These are phyloP conservation scores for Andrena bicolor DNA, from an alignment of 2,888 invertebrate species.

Conservation along the genomic window DNA sequence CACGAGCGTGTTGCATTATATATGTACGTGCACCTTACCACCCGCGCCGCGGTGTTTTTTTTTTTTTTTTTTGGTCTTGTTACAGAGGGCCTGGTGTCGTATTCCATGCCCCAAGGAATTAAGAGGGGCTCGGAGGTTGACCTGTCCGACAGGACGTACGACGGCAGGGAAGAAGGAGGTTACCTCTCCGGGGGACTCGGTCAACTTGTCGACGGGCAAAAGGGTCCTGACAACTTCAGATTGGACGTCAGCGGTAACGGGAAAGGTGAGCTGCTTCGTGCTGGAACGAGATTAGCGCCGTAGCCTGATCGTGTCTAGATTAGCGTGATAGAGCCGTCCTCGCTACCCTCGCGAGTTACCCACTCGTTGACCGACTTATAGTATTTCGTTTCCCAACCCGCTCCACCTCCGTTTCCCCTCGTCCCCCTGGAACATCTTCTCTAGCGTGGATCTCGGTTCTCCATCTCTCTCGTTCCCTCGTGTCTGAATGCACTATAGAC, in stretches of 20 bases:
- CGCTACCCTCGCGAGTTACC: constrained; percentile 31
- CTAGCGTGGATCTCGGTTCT: no score
- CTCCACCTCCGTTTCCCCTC: neutral
- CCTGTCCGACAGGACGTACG: constrained; percentile 92
- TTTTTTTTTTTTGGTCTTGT: constrained; percentile 61
- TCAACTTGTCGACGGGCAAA: constrained; percentile 91
- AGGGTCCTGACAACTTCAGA: constrained; percentile 91
- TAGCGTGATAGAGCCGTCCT: constrained; percentile 68
- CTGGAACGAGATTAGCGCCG: constrained; percentile 69
- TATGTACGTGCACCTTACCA: neutral
- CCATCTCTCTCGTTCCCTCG: no score
- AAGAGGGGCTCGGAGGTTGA: constrained; percentile 91
- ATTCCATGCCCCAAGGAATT: constrained; percentile 92
- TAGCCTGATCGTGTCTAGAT: constrained; percentile 71
- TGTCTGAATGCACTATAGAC: neutral
- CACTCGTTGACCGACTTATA: constrained; percentile 13
- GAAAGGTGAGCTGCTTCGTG: constrained; percentile 86
- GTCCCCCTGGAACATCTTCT: no score
- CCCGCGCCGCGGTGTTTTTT: neutral
- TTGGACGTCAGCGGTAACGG: constrained; percentile 89
- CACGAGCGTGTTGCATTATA: constrained; percentile 21
- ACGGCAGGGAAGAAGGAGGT: constrained; percentile 89
- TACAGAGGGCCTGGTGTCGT: constrained; percentile 92
- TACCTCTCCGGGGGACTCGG: constrained; percentile 91
- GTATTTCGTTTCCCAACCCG: neutral